These are phyloP conservation scores for Craniophora ligustri DNA, from an alignment of 2,888 invertebrate genomes.

Conservation along the genomic window DNA sequence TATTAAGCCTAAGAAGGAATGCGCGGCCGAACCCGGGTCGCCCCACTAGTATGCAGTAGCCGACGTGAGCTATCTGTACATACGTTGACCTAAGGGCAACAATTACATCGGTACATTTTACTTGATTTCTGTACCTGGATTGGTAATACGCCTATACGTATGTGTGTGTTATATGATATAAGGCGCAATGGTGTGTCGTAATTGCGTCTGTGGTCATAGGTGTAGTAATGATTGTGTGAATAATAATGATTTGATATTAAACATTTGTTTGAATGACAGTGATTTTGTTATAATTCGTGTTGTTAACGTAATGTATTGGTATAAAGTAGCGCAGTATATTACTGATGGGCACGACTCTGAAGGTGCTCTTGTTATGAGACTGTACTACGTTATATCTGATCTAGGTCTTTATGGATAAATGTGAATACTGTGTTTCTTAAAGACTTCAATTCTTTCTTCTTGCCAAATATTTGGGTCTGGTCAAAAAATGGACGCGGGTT, in stretches of 20 bases:
- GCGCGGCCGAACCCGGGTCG: constrained; percentile 79
- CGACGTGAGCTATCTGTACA: constrained; percentile 58
- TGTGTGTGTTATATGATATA: constrained; percentile 5
- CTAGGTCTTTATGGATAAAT: too few species aligned
- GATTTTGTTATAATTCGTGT: constrained; percentile 23
- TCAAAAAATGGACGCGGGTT: too few species aligned
- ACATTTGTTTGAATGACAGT: constrained; percentile 2
- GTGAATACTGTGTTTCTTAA: too few species aligned
- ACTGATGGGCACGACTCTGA: too few species aligned
- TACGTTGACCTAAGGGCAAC: constrained; percentile 71
- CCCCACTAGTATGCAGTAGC: constrained; percentile 77
- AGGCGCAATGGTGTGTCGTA: constrained; percentile 12
- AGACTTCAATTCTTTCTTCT: too few species aligned
- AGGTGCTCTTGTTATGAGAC: too few species aligned
- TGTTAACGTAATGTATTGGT: background rate
- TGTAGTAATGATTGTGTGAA: constrained; percentile 7
- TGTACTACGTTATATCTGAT: too few species aligned
- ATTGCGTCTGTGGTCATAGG: constrained; percentile 5
- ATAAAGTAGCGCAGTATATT: too few species aligned
- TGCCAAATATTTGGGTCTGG: too few species aligned
- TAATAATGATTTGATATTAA: constrained; percentile 14
- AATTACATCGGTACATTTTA: constrained; percentile 61
- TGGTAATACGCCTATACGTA: constrained; percentile 8
- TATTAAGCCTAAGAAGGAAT: constrained; percentile 87
- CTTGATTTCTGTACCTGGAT: constrained; percentile 47